phyloP scores from a whole-genome alignment of 2,797 vertebrate genomes.

The Avahi laniger region DNA sequence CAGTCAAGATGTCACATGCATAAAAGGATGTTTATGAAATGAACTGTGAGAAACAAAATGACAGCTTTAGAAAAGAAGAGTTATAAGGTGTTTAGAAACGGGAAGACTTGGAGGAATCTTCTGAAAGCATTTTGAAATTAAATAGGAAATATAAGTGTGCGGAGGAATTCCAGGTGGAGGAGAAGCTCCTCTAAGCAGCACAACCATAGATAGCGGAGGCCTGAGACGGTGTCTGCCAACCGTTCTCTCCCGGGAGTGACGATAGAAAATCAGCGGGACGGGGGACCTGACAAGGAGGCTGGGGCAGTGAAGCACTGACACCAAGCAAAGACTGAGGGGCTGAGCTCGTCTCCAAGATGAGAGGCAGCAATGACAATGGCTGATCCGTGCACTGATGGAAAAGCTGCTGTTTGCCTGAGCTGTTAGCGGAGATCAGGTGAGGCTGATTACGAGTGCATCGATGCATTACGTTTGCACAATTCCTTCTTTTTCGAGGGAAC shows the following conservation, averaged over 20 bases:
- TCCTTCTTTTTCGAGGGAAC: neutral
- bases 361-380: too few species aligned
- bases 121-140: neutral
- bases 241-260: too few species aligned
- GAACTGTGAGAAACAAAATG: neutral
- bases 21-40: neutral
- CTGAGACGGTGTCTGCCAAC: too few species aligned
- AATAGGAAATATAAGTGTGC: neutral
- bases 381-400: neutral
- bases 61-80: neutral
- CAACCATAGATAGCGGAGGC: neutral
- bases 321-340: neutral
- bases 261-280: neutral
- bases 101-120: neutral
- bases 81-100: neutral
- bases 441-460: rapidly evolving
- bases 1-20: neutral
- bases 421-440: rapidly evolving
- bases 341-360: neutral
- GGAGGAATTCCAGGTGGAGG: neutral
- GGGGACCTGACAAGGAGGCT: neutral
- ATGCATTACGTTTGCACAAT: rapidly evolving
- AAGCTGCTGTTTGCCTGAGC: neutral
- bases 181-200: neutral
- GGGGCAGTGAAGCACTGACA: too few species aligned